Percentiles rank a stretch among this genome's conserved stretches.
Evolutionary conservation across 2,888 invertebrate genomes (phyloP).

Genomic region (Tinea pellionella): DNA sequence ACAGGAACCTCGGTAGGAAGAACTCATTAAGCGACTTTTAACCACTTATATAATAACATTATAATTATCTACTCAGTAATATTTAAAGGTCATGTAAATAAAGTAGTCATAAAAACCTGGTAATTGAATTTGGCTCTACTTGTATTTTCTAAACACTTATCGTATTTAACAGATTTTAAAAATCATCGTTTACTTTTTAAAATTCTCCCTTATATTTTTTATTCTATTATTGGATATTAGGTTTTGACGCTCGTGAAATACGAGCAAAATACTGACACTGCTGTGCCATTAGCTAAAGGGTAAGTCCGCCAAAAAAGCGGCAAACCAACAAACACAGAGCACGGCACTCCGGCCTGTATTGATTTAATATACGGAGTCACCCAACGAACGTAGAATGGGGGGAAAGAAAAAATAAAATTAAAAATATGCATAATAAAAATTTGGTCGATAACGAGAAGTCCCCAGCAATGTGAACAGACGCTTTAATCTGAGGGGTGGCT

Average conservation of each 20-base stretch:
- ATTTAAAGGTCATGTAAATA: not conserved
- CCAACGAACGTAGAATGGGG: constrained; percentile 31
- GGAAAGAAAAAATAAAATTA: constrained; percentile 57
- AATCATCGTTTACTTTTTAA: not conserved
- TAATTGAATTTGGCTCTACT: not conserved
- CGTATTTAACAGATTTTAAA: not conserved
- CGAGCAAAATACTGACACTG: constrained; percentile 5
- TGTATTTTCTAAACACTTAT: not conserved
- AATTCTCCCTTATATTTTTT: not conserved
- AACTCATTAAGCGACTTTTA: constrained; percentile 17
- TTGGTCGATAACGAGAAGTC: constrained; percentile 55
- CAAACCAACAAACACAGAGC: constrained; percentile 8
- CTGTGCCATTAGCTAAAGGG: constrained; percentile 5
- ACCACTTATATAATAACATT: not conserved
- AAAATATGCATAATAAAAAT: constrained; percentile 64
- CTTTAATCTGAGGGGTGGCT: constrained; percentile 39
- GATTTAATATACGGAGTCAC: constrained; percentile 46
- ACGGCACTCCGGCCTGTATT: constrained; percentile 36
- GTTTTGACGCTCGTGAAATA: constrained; percentile 3
- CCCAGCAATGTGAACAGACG: constrained; percentile 35
- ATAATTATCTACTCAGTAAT: not conserved
- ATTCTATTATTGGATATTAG: not conserved
- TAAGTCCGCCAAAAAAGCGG: constrained; percentile 10
- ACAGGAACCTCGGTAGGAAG: constrained; percentile 9
- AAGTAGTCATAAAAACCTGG: not conserved